Base-by-base conservation (phyloP, 2,797 vertebrate species). In the Peromyscus nudipes region DNA sequence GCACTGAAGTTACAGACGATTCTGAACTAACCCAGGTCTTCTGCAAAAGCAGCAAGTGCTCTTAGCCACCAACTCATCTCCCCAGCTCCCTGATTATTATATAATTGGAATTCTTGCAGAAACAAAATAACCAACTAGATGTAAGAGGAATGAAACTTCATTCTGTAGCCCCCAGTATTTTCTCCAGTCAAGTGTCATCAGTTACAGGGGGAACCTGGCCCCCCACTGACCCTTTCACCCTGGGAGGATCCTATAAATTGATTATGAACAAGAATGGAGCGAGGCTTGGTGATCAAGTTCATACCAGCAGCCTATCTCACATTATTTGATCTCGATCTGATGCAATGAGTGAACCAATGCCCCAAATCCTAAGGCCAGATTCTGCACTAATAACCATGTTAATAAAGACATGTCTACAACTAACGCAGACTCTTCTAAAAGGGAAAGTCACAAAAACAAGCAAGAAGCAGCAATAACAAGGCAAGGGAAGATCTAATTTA, bases 121-220 rank as follows among this genome's bases (percentile, higher is more conserved):
- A 86, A 96, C 71, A 92, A 91, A 89, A 82, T 19, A 29, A 19
- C 27, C 49, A 86, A 17, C 21, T 37, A 88, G 34, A 94, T 40
- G 23, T 17, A 83, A 27, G 43, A 86, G 88, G 10, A 75, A 31
- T 21, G 90, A 91, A 49, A 71, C 91, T 37, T 67, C 40, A 21
- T 43, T 79, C 37, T 69, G 25, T 34, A 94, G 34, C 4, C 57
- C 9, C 75, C n/a, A 2, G 14, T 4, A 2, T 55, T 40, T n/a
- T 37, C 34, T 82, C 21, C 27, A 27, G 55, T 25, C 43, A 67
- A 40, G 25, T 17, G 64, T 10, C 62, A 57, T 11, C 10, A 6
- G 6, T 7, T 31, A 4, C 8, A 21, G 31, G 37, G 75, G n/a
- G 29, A 73, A 4, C 52, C 2, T 21, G 46, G 52, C 17, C 16